phyloP scores from a whole-genome alignment of 1,140 invertebrate genomes.

The Diorhabda sublineata region DNA sequence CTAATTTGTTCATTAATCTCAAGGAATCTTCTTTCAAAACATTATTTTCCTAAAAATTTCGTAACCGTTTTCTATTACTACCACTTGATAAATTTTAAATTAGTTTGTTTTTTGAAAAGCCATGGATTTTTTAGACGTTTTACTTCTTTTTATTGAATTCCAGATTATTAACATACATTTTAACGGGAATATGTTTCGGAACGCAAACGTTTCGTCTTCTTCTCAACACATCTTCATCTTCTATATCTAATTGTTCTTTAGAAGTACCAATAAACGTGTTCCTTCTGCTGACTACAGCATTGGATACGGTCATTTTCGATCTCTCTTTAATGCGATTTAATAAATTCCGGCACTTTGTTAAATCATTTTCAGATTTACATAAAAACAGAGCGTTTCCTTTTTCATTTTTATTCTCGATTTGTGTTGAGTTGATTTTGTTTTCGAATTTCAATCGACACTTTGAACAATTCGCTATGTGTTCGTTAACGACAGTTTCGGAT shows the following conservation, averaged over 20 bases:
- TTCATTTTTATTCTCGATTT: constrained; percentile 6
- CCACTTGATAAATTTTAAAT: too few species aligned
- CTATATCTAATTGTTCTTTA: constrained; percentile 4
- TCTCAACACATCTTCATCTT: constrained; percentile 15
- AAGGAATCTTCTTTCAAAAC: too few species aligned
- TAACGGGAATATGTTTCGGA: constrained; percentile 22
- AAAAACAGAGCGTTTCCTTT: constrained; percentile 7
- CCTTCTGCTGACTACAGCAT: constrained; percentile 19
- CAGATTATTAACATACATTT: constrained; percentile 23
- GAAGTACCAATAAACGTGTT: constrained; percentile 25
- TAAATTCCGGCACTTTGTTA: constrained; percentile 19
- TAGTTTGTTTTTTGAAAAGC: too few species aligned
- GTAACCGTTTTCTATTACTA: too few species aligned
- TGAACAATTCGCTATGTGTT: constrained; percentile 17
- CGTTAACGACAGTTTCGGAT: not conserved
- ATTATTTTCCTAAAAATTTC: too few species aligned
- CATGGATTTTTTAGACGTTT: not conserved
- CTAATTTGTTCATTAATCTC: too few species aligned
- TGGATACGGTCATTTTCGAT: constrained; percentile 25
- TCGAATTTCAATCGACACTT: constrained; percentile 23
- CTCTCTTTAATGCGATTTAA: constrained; percentile 28
- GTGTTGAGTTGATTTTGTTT: not conserved
- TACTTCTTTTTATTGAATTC: constrained; percentile 17
- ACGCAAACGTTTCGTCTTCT: constrained; percentile 7
- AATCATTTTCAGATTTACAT: constrained; percentile 29